Evolutionary conservation across 2,113 vertebrate species (phyloP).

Genomic region (Mormyrus lacerda): DNA sequence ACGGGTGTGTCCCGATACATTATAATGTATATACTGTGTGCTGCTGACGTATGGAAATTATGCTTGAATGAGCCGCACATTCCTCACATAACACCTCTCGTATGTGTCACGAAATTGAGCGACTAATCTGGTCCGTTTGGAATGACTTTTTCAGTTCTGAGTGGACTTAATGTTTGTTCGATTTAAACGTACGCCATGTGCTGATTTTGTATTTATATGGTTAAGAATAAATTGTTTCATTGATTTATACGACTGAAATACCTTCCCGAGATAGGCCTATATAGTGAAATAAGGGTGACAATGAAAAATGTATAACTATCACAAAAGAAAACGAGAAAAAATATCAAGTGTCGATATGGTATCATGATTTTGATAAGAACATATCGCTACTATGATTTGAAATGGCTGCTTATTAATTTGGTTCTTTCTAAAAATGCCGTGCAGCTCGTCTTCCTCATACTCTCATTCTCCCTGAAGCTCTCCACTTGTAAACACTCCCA

Average conservation of each 20-base stretch:
- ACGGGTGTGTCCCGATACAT: not conserved
- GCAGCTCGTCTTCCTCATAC: not conserved
- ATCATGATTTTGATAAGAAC: not conserved
- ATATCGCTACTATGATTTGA: not conserved
- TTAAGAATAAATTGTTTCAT: not conserved
- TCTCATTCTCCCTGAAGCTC: conserved; percentile 15
- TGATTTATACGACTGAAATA: not conserved
- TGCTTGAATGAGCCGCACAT: not conserved
- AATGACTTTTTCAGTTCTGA: not conserved
- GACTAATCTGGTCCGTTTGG: not conserved
- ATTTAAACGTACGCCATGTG: not conserved
- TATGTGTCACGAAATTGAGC: not conserved
- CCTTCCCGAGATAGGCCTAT: not conserved
- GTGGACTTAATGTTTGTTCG: not conserved
- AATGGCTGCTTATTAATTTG: not conserved
- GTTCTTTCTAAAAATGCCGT: not conserved
- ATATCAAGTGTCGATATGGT: not conserved
- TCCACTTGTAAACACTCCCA: conserved; percentile 30
- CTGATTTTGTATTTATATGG: not conserved
- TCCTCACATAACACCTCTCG: not conserved
- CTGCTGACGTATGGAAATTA: not conserved
- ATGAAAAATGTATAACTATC: not conserved
- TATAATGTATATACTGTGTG: not conserved
- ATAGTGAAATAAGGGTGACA: not conserved
- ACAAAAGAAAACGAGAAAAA: not conserved